Evolutionary conservation across 2,888 invertebrate genomes (phyloP).

Genomic region (Drosophila bunnanda): DNA sequence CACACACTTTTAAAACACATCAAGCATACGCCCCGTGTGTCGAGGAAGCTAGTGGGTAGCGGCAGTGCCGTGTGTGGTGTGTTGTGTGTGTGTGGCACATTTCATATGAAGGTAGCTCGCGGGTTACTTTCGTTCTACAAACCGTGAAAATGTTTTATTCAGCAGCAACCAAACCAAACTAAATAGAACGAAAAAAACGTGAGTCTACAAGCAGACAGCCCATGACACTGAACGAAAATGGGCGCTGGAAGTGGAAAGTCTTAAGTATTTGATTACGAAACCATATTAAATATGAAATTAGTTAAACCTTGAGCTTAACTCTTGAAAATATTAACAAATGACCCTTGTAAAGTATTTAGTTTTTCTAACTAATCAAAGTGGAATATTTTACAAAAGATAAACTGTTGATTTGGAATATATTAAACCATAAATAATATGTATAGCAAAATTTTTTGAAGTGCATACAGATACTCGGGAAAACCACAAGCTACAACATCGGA

Average conservation of each 20-base stretch:
- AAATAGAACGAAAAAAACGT: slow-evolving; percentile 79
- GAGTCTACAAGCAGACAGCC: slow-evolving; percentile 55
- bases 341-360: neutral
- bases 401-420: no score
- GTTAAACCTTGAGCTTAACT: neutral
- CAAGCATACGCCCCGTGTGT: slow-evolving; percentile 70
- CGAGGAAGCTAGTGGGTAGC: slow-evolving; percentile 16
- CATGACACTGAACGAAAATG: slow-evolving; percentile 20
- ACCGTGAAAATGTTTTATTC: slow-evolving; percentile 83
- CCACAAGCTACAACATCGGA: slow-evolving; percentile 30
- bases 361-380: neutral
- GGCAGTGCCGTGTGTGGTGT: neutral
- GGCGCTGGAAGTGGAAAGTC: neutral
- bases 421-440: neutral
- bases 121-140: slow-evolving; percentile 68
- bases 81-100: slow-evolving; percentile 60
- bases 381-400: no score
- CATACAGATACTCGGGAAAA: slow-evolving; percentile 22
- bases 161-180: slow-evolving; percentile 79
- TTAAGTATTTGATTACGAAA: no score
- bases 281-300: neutral
- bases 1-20: slow-evolving; percentile 81
- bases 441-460: slow-evolving; percentile 28
- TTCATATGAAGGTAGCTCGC: slow-evolving; percentile 76
- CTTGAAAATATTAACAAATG: fast-evolving